phyloP scores from a whole-genome alignment of 2,797 vertebrate genomes.

The Oreochromis mossambicus region DNA sequence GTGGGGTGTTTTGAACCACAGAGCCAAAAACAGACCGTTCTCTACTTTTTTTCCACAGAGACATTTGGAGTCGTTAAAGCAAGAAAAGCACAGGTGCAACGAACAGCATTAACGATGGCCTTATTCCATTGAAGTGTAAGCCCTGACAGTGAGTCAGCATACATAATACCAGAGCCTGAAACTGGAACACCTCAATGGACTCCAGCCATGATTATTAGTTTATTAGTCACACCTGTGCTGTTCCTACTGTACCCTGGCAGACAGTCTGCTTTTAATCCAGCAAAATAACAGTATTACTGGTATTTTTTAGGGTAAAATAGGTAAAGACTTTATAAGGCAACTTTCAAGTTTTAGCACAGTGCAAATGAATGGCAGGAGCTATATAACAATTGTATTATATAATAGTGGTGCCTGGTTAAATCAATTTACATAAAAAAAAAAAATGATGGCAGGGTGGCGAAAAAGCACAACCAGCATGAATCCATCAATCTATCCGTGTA shows the following conservation, averaged over 20 bases:
- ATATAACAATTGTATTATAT: neutral
- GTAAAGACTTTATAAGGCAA: neutral
- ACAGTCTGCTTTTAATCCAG: neutral
- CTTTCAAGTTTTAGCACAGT: neutral
- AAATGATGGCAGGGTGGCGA: neutral
- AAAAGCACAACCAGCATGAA: slow-evolving; percentile 27
- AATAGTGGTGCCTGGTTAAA: neutral
- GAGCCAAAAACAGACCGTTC: neutral
- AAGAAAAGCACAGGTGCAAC: slow-evolving; percentile 26
- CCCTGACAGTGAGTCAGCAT: slow-evolving; percentile 13
- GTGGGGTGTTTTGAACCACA: neutral
- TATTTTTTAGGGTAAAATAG: neutral
- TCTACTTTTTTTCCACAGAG: neutral
- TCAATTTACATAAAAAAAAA: slow-evolving; percentile 19
- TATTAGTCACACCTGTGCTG: slow-evolving; percentile 30
- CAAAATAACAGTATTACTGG: neutral
- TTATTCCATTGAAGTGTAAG: slow-evolving; percentile 18
- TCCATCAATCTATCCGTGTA: slow-evolving; percentile 21
- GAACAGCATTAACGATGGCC: slow-evolving; percentile 11
- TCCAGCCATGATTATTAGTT: slow-evolving; percentile 2
- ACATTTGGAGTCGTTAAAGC: neutral
- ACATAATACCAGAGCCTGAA: slow-evolving; percentile 7
- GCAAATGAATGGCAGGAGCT: neutral
- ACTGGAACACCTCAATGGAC: slow-evolving; percentile 29
- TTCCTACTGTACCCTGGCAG: neutral